Percentiles rank a stretch among this genome's conserved stretches.
Conservation (phyloP, 2,888 invertebrate species). For the Tridacna gigas region DNA sequence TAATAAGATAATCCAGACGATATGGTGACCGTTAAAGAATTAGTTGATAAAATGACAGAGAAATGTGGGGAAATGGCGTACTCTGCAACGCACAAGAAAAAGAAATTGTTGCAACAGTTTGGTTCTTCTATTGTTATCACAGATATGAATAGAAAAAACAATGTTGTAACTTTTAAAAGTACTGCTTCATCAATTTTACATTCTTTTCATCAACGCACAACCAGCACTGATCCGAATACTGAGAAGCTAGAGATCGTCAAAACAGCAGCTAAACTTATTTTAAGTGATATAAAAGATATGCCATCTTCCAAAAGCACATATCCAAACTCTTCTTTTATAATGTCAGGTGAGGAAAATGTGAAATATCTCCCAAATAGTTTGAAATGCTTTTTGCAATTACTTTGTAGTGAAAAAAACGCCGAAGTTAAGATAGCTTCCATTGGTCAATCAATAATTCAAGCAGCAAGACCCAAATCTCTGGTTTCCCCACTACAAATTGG, state of each 20-base stretch:
- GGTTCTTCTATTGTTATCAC: slow-evolving; percentile 59
- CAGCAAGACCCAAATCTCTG: slow-evolving; percentile 40
- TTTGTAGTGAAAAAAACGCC: slow-evolving; percentile 47
- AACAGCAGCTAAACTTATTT: slow-evolving; percentile 72
- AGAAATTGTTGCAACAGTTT: slow-evolving; percentile 59
- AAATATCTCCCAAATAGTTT: slow-evolving; percentile 51
- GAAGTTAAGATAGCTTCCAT: slow-evolving; percentile 53
- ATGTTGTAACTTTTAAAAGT: slow-evolving; percentile 63
- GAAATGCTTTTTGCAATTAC: slow-evolving; percentile 23
- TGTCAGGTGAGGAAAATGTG: slow-evolving; percentile 35
- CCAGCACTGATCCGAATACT: slow-evolving; percentile 1
- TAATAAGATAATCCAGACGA: slow-evolving; percentile 47
- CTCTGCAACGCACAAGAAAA: slow-evolving; percentile 54
- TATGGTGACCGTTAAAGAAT: slow-evolving; percentile 31
- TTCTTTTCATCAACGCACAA: slow-evolving; percentile 40
- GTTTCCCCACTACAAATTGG: slow-evolving; percentile 65
- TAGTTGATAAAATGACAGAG: slow-evolving; percentile 44
- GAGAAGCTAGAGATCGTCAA: slow-evolving; percentile 36
- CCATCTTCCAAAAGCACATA: slow-evolving; percentile 39
- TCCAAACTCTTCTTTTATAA: slow-evolving; percentile 49
- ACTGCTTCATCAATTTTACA: slow-evolving; percentile 55
- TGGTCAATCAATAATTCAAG: slow-evolving; percentile 66
- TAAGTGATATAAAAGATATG: slow-evolving; percentile 65
- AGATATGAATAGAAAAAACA: slow-evolving; percentile 53
- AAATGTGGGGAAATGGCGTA: slow-evolving; percentile 35